Conservation (phyloP, 2,888 invertebrate genomes). For the Hirtodrosophila trivittata region DNA sequence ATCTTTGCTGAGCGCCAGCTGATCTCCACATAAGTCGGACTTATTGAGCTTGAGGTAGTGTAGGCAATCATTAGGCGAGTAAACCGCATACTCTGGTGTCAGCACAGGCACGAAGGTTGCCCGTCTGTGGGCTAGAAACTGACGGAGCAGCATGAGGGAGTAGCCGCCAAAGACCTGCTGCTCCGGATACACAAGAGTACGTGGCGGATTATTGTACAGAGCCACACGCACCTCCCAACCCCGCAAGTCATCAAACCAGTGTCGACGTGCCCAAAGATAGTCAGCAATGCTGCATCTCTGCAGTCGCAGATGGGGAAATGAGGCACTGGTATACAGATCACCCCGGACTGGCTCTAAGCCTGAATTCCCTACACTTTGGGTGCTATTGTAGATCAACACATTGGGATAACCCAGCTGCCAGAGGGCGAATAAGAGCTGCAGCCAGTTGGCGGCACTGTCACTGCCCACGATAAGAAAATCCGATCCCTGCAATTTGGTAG, state of each 20-base stretch:
- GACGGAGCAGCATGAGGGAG: constrained; percentile 36
- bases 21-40: constrained; percentile 50
- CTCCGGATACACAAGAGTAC: constrained; percentile 48
- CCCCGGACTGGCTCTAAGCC: not conserved
- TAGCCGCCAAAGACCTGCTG: constrained; percentile 51
- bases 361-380: not conserved
- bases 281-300: constrained; percentile 15
- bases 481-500: constrained; percentile 30
- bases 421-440: constrained; percentile 15
- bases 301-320: constrained; percentile 34
- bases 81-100: constrained; percentile 23
- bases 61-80: constrained; percentile 45
- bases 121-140: constrained; percentile 29
- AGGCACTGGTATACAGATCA: constrained; percentile 21
- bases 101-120: constrained; percentile 43
- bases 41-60: constrained; percentile 5
- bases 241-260: constrained; percentile 50
- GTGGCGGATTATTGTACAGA: constrained; percentile 58
- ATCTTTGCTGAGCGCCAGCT: constrained; percentile 32
- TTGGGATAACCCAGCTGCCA: constrained; percentile 51
- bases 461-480: constrained; percentile 45
- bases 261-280: constrained; percentile 42
- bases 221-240: constrained; percentile 53
- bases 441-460: constrained; percentile 27
- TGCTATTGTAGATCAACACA: constrained; percentile 46